phyloP scores from a whole-genome alignment of 2,113 vertebrate genomes.

The Otolemur garnettii region DNA sequence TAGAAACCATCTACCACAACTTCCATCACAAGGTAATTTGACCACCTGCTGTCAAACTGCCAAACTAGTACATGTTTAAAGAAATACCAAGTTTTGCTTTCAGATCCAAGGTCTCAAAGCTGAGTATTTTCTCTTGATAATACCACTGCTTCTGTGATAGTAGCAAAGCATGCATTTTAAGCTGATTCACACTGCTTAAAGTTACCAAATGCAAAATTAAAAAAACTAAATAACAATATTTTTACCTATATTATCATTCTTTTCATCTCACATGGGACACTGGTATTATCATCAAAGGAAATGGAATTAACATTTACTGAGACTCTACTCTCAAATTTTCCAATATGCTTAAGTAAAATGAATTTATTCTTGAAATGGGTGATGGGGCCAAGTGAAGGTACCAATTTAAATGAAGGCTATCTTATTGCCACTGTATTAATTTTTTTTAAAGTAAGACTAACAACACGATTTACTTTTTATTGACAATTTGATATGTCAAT shows the following conservation, averaged over 20 bases:
- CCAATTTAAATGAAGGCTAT: neutral
- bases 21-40: neutral
- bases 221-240: neutral
- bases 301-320: neutral
- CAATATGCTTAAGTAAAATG: neutral
- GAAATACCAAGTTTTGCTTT: slow-evolving; percentile 17
- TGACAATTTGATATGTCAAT: neutral
- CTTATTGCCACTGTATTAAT: neutral
- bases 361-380: neutral
- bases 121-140: neutral
- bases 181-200: neutral
- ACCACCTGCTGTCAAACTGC: neutral
- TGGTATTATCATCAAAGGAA: neutral
- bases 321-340: slow-evolving; percentile 12
- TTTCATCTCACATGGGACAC: neutral
- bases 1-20: neutral
- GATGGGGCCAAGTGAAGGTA: neutral
- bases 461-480: neutral
- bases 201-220: neutral
- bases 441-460: neutral
- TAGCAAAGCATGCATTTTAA: neutral
- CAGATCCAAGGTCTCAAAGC: slow-evolving; percentile 6
- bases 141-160: neutral
- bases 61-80: neutral
- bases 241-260: neutral